These are phyloP conservation scores for Drosophila arawakana DNA, from an alignment of 1,140 invertebrate genomes.

Conservation along the genomic window DNA sequence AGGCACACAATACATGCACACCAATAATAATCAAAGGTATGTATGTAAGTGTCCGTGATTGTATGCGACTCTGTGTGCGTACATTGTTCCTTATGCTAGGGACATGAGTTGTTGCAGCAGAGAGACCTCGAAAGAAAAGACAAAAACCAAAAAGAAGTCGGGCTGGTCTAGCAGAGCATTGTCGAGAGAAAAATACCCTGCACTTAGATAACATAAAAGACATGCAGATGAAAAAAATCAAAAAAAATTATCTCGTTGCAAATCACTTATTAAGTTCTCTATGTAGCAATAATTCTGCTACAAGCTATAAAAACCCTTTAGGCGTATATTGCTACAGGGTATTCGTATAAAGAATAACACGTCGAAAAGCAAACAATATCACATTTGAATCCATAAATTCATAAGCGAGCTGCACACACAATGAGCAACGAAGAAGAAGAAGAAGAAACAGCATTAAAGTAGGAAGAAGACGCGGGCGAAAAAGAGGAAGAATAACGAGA, in stretches of 20 bases:
- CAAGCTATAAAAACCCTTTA: too few species aligned
- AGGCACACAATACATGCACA: background rate
- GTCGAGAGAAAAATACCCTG: background rate
- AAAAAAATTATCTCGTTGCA: background rate
- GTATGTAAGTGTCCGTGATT: background rate
- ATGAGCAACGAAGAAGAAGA: conserved; percentile 23
- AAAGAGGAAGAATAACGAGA: conserved; percentile 10
- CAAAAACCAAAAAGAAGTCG: background rate
- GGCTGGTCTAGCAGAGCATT: too few species aligned
- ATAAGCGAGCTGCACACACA: conserved; percentile 50
- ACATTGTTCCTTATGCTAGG: background rate
- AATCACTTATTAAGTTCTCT: too few species aligned
- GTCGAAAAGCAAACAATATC: conserved; percentile 14
- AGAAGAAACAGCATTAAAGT: background rate
- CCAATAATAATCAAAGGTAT: background rate
- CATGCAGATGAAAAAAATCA: background rate
- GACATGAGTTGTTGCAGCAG: background rate
- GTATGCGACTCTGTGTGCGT: background rate
- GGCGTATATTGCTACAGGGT: background rate
- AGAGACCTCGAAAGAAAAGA: background rate
- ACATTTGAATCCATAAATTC: conserved; percentile 68
- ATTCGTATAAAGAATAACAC: conserved; percentile 22
- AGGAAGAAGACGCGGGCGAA: background rate
- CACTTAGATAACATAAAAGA: background rate
- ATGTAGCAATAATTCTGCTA: too few species aligned